Percentiles rank a stretch among this genome's conserved stretches.
phyloP scores from a whole-genome alignment of 1,140 invertebrate species.

The Akabosia matsudoensis region DNA sequence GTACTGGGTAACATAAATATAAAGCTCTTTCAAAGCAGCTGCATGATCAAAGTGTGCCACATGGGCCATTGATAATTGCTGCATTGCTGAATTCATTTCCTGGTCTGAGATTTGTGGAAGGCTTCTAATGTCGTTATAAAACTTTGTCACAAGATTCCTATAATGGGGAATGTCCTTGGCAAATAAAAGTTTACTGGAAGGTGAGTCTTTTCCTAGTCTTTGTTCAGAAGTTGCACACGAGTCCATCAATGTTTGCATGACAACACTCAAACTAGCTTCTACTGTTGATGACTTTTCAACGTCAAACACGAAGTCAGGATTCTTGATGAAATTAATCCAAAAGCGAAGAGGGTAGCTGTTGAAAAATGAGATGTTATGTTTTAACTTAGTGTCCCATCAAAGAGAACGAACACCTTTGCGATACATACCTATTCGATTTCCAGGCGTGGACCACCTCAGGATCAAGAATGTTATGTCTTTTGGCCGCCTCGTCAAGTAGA shows the following conservation, averaged over 20 bases:
- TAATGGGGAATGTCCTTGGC: conserved; percentile 91
- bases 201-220: conserved; percentile 86
- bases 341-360: conserved; percentile 82
- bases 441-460: conserved; percentile 90
- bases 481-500: conserved; percentile 84
- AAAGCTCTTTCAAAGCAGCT: conserved; percentile 86
- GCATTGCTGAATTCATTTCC: conserved; percentile 87
- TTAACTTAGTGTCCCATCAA: too few species aligned
- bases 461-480: conserved; percentile 75
- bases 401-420: too few species aligned
- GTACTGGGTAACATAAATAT: conserved; percentile 91
- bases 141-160: conserved; percentile 78
- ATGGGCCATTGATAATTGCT: conserved; percentile 81
- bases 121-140: conserved; percentile 78
- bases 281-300: conserved; percentile 88
- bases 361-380: conserved; percentile 24
- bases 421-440: conserved; percentile 79
- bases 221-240: conserved; percentile 85
- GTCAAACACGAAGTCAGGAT: conserved; percentile 95
- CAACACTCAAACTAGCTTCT: conserved; percentile 87
- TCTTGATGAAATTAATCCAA: conserved; percentile 97
- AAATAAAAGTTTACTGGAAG: conserved; percentile 89
- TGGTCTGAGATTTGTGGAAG: conserved; percentile 86
- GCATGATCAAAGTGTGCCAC: conserved; percentile 83
- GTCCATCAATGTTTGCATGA: conserved; percentile 96